A percentile compares a stretch with the other conserved stretches of the same genome.
Evolutionary conservation across 2,113 vertebrate genomes (phyloP).

Genomic region (Pipa parva): DNA sequence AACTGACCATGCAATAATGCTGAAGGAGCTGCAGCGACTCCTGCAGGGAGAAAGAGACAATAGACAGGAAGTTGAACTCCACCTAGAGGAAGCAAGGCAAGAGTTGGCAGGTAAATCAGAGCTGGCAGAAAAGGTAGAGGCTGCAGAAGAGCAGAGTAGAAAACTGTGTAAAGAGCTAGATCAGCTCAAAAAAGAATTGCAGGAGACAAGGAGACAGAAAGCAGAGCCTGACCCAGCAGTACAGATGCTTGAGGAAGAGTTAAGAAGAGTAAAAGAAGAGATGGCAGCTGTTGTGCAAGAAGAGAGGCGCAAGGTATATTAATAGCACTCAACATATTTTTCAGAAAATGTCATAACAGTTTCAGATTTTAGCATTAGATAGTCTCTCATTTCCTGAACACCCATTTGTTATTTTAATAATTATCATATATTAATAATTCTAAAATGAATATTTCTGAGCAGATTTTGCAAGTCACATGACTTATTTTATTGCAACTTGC

Average conservation of each 20-base stretch:
- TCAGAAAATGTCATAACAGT: too few species aligned
- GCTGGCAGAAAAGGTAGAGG: slow-evolving; percentile 58
- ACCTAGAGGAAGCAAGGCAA: slow-evolving; percentile 70
- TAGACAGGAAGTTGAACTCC: slow-evolving; percentile 73
- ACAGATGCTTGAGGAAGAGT: slow-evolving; percentile 71
- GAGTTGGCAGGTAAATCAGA: slow-evolving; percentile 50
- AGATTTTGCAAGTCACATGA: too few species aligned
- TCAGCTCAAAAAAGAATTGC: slow-evolving; percentile 64
- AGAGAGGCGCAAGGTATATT: slow-evolving; percentile 77
- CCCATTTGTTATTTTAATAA: too few species aligned
- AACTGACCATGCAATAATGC: slow-evolving; percentile 80
- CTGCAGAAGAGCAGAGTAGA: slow-evolving; percentile 61
- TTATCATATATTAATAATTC: too few species aligned
- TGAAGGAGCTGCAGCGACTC: slow-evolving; percentile 83
- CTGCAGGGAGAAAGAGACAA: slow-evolving; percentile 73
- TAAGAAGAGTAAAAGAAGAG: slow-evolving; percentile 65
- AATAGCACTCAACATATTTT: too few species aligned
- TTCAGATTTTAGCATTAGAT: too few species aligned
- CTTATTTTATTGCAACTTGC: too few species aligned
- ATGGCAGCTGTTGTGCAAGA: slow-evolving; percentile 77
- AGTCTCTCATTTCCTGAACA: too few species aligned
- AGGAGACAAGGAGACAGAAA: slow-evolving; percentile 56
- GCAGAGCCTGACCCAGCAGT: slow-evolving; percentile 67
- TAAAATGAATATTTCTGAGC: too few species aligned
- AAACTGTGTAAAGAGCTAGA: slow-evolving; percentile 68